These are phyloP conservation scores for Ophiothrix spiculata DNA, from an alignment of 35 echinoderm and acorn worm species.

Conservation along the genomic window DNA sequence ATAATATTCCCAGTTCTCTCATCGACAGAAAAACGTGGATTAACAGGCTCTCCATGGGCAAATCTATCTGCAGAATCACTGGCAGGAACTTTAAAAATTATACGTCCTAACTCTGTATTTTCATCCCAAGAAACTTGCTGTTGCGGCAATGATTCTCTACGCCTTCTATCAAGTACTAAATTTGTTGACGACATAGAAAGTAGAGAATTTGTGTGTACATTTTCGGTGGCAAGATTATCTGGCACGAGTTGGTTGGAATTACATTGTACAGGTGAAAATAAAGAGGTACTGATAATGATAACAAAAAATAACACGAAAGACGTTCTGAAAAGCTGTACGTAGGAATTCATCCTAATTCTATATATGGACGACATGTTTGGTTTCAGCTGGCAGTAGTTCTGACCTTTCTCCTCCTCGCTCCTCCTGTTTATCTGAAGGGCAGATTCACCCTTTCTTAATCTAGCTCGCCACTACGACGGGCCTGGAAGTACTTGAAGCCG, in stretches of 20 bases:
- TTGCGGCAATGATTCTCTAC: neutral
- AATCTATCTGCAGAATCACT: constrained; percentile 2
- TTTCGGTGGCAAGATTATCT: neutral
- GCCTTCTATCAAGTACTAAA: neutral
- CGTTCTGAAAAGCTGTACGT: neutral
- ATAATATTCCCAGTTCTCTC: constrained; percentile 1
- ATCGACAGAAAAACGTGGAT: constrained; percentile 1
- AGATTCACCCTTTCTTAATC: neutral
- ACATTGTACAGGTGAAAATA: neutral
- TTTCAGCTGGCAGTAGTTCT: neutral
- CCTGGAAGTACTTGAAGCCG: neutral
- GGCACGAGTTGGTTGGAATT: neutral
- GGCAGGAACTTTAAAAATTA: neutral
- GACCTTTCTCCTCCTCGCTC: neutral
- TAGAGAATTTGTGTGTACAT: neutral
- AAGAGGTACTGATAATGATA: neutral
- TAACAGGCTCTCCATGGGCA: neutral
- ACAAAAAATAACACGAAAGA: neutral
- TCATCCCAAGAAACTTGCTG: neutral
- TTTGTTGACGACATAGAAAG: neutral
- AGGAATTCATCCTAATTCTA: neutral
- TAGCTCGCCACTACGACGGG: neutral
- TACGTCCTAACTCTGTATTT: neutral
- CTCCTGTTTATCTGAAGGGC: neutral
- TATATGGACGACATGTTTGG: neutral